Base-by-base conservation (phyloP, 2,113 vertebrate species). In the rat (Rattus norvegicus) region DNA sequence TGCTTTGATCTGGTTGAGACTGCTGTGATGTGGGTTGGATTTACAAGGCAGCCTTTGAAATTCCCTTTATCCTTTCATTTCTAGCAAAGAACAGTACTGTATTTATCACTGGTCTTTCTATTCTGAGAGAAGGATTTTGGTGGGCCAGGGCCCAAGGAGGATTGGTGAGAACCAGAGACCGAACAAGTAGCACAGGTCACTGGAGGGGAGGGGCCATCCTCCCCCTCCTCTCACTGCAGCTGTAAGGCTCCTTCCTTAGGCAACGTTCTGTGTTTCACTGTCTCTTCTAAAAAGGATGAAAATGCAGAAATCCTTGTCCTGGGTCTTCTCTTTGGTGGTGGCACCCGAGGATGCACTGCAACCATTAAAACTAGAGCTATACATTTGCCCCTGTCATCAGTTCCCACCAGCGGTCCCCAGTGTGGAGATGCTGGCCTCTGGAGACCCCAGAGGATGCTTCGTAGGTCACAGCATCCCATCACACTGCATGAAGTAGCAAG, bases 391-490 rank as follows among this genome's bases (percentile, higher is more conserved):
- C 85, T 52, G 12, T 43, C 11, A 63, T 5, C 16, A 13, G 36
- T 24, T 54, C 61, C 13, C 30, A 65, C 39, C 24, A 4, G 67
- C 22, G 54, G 26, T 28, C 24, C 49, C 52, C 1, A 2, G 4
- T 2, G 28, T 24, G 11, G 14, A 36, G 70, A 72, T 54, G 56
- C 49, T 85, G 59, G 43, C 13, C 47, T 7, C 30, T 91, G 39
- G 12, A 65, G 69, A 54, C 90, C 56, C 39, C 77, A 56, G 59
- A 63, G 14, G 30, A 84, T 52, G 30, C 79, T 33, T 75, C 28
- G 24, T 39, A 28, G 19, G 30, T 28, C 19, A 39, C 2, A 10
- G 39, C 65, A n/a, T n/a, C 67, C 63, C 0, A 0, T 19, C 75
- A 11, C 17, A 33, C 30, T 73, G 22, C 20, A 43, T 30, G 72